Conservation (phyloP, 2,113 vertebrate genomes). For the Chelonoidis abingdonii region DNA sequence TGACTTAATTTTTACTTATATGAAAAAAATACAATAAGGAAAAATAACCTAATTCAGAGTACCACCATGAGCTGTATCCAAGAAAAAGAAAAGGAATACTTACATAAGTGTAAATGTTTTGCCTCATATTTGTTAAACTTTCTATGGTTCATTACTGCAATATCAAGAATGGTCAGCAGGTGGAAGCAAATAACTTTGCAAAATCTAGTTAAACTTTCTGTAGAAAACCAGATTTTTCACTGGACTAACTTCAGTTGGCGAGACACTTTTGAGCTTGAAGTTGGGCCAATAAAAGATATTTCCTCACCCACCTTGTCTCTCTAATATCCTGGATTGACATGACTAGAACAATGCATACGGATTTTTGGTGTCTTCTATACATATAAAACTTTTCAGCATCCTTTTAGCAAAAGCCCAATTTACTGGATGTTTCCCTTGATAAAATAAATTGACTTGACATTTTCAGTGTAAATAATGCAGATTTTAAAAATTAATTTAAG, state of each 20-base stretch:
- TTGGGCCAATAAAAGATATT: not conserved
- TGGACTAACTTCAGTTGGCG: not conserved
- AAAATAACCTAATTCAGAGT: rapidly evolving
- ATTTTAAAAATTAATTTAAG: not conserved
- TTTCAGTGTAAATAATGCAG: not conserved
- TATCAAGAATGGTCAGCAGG: slow-evolving; percentile 61
- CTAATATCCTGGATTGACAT: not conserved
- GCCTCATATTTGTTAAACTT: rapidly evolving
- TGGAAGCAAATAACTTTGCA: slow-evolving; percentile 77
- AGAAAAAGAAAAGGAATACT: not conserved
- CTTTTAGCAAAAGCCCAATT: not conserved
- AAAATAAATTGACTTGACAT: not conserved
- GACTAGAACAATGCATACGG: not conserved
- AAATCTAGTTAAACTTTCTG: not conserved
- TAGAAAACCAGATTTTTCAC: not conserved
- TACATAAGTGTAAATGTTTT: rapidly evolving
- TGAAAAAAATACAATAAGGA: rapidly evolving
- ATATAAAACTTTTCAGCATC: not conserved
- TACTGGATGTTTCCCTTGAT: not conserved
- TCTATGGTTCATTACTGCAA: not conserved
- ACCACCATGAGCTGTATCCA: rapidly evolving
- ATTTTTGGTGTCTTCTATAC: not conserved
- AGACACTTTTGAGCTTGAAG: not conserved
- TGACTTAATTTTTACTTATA: rapidly evolving
- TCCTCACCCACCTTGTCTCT: not conserved